Evolutionary conservation across 2,888 invertebrate species (phyloP), one percentile per base, ranked within the genome.

Genomic region (Thysanoteuthis rhombus): DNA sequence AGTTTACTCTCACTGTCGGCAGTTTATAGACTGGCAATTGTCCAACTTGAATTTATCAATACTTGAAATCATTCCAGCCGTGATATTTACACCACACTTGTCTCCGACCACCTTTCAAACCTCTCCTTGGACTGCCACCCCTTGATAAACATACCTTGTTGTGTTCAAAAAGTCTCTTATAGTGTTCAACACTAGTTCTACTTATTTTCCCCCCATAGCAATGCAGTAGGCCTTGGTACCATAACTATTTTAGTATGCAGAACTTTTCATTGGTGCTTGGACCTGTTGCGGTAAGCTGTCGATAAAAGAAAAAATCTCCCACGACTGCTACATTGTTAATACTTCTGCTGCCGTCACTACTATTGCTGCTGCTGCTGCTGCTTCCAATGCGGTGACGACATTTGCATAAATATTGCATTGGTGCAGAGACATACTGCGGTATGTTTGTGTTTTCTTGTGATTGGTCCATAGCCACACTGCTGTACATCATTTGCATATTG

Each of bases 351-450:
- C 75, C 16, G 12, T 75, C n/a, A 36, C n/a, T 25, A 25, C 58
- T 58, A 25, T 25, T 58, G 52, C 52, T 58, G 58, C 58, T 75
- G 75, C 32, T 75, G 32, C 75, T 75, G 75, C 75, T 75, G 25
- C 16, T n/a, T 75, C 4, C 75, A 75, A n/a, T 75, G 75, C 75
- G 36, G 75, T 75, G 75, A 36, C 16, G 75, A 75, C 16, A 75
- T 75, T 75, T 75, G 75, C 75, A 75, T 75, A 75, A 75, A 75
- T 75, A n/a, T 75, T n/a, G n/a, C 75, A 36, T 75, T 75, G 75
- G 75, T n/a, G 75, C 75, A 75, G 75, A 75, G 75, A 75, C 75
- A 75, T 75, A 75, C 75, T 75, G 75, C 75, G 75, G 75, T 75
- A 75, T 75, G 75, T 75, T 75, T 75, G 75, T 75, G n/a, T 75